phyloP scores from a whole-genome alignment of 1,140 invertebrate genomes.

The Agraylea sexmaculata region DNA sequence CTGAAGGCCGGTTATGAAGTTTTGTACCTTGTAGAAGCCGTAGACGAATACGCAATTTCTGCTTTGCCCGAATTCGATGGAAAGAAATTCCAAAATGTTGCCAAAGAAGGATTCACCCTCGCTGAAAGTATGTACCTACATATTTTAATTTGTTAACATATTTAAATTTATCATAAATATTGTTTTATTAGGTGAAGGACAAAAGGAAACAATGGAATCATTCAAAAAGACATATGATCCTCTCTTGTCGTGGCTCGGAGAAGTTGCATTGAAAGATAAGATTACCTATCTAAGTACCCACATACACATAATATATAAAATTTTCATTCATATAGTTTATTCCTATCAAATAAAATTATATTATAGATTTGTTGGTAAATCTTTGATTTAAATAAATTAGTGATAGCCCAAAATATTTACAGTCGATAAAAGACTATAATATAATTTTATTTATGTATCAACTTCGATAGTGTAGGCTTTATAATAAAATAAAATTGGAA shows the following conservation, averaged over 20 bases:
- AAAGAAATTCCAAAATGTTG: conserved; percentile 99
- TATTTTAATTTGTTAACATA: neutral
- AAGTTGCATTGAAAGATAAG: conserved; percentile 74
- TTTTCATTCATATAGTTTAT: too few species aligned
- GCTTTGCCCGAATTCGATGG: conserved; percentile 97
- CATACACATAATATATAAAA: too few species aligned
- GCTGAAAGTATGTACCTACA: conserved; percentile 46
- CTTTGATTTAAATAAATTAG: too few species aligned
- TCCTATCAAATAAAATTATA: too few species aligned
- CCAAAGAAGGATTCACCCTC: conserved; percentile 92
- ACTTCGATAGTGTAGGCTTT: too few species aligned
- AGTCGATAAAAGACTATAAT: too few species aligned
- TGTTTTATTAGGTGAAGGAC: conserved; percentile 48
- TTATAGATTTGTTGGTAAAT: too few species aligned
- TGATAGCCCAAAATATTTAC: too few species aligned
- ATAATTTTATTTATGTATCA: too few species aligned
- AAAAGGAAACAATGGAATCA: conserved; percentile 72
- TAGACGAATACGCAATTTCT: conserved; percentile 97
- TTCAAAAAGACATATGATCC: conserved; percentile 79
- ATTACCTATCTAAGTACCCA: too few species aligned
- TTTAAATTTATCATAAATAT: neutral
- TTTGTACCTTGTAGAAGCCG: conserved; percentile 88
- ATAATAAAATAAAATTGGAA: too few species aligned
- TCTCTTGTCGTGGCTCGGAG: conserved; percentile 81
- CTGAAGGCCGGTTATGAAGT: conserved; percentile 94